Percentiles rank a stretch among this genome's conserved stretches.
Conservation (phyloP, 2,113 vertebrate species). For the Mungos mungo region DNA sequence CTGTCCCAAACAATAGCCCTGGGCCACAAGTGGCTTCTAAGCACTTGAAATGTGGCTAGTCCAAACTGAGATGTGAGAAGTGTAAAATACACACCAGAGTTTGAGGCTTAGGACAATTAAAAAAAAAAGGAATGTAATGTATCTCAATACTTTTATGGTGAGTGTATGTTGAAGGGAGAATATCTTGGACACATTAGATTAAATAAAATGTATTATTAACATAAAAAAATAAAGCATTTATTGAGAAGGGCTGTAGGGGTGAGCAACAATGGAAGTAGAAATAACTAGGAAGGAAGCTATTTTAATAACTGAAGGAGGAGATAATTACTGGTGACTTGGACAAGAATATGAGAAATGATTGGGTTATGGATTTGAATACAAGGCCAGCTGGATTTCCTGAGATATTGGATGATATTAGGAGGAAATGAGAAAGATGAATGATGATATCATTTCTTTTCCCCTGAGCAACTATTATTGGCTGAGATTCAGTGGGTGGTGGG, state of each 20-base stretch:
- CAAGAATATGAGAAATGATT: neutral
- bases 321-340: neutral
- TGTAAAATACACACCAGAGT: too few species aligned
- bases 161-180: too few species aligned
- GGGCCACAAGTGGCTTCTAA: neutral
- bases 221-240: neutral
- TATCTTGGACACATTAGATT: too few species aligned
- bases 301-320: neutral
- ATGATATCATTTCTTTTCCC: neutral
- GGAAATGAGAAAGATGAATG: neutral
- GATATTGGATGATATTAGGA: neutral
- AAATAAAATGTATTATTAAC: too few species aligned
- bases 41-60: too few species aligned
- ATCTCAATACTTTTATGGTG: too few species aligned
- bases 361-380: neutral
- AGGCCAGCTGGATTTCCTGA: neutral
- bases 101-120: too few species aligned
- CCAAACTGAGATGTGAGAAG: too few species aligned
- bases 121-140: too few species aligned
- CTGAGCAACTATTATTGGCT: neutral
- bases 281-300: neutral
- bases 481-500: neutral
- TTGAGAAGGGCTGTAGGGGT: neutral
- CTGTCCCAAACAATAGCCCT: neutral
- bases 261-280: neutral